Evolutionary conservation across 2,888 invertebrate species (phyloP), one percentile per base, ranked within the genome.

Genomic region (Cantharis lateralis): DNA sequence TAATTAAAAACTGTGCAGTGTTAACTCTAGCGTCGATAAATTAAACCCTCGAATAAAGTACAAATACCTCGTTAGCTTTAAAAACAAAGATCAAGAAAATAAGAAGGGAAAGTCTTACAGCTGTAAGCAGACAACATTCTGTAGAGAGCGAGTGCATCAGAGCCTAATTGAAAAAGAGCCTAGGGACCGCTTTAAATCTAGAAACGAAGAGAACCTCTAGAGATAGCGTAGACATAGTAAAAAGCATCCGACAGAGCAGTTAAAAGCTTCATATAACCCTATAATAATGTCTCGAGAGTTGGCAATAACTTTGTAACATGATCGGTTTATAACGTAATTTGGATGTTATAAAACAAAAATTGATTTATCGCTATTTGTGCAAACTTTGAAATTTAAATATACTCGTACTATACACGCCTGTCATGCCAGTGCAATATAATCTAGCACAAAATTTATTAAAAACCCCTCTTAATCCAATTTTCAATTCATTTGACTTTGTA

Each of bases 121-220:
- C 61, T 48, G 72, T 24, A 26, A 62, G 71, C 71, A 70, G 48
- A 62, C 62, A 48, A 66, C 72, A 66, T 72, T 66, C 62, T 66
- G 72, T 48, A 72, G 72, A 26, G 48, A 24, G 72, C 72, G 72
- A 72, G 32, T 32, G 32, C 32, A 74, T 74, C 63, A 61, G 32
- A 62, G 62, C 71, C 82, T 83, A 84, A 84, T 84, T 84, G 84
- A 83, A 81, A 81, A 77, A 79, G 81, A 80, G 82, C 81, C 84
- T 78, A 68, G 84, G 83, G 84, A 84, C 78, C 83, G 80, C 82
- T 84, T 84, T 82, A 82, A 84, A 84, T 84, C 83, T 82, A 78
- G 80, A 79, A 78, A 80, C 75, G 80, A 79, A 77, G 77, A 78
- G 77, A 78, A 78, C 68, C 81, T 82, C 79, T 80, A 70, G 82